Base-by-base conservation (phyloP, 2,888 invertebrate species). In the Limnephilus auricula region DNA sequence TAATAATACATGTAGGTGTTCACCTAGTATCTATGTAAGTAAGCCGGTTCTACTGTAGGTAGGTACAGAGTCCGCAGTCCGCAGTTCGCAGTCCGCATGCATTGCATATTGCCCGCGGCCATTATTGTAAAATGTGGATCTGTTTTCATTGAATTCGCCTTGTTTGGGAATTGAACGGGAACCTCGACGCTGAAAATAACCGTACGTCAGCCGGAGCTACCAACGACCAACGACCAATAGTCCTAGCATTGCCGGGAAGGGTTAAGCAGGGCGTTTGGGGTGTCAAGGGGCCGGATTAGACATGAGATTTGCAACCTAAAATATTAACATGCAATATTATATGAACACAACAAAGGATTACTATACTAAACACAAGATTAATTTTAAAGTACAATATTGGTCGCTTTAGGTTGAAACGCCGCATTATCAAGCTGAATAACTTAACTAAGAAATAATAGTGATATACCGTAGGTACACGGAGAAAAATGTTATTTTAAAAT, bases 211-310 rank as follows among this genome's bases (percentile, higher is more conserved):
- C 91, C 89, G 91, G 93, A 93, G 92, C 79, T 78, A 90, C 89
- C 91, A 93, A 94, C 94, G 94, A 94, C 85, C 65, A n/a, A 65
- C 25, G 65, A 25, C 25, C 65, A 65, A 65, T n/a, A 65, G 65
- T 65, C 10, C 37, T 40, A 30, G 85, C 94, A 94, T 94, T 85
- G 79, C 88, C 85, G 92, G 89, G 89, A 94, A 94, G 89, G 93
- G 93, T 50, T 92, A 92, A 92, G 92, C 93, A 91, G 93, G 92
- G 93, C 92, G 91, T 90, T 93, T 90, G 92, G 65, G 92, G 89
- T 79, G 80, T 30, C 83, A 32, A 89, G 45, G 92, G 94, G 94
- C 84, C 92, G 91, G 93, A 80, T 80, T 89, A 84, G 92, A 90
- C 12, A 37, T n/a, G 31, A 80, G 1, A n/a, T 79, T 80, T 45